Evolutionary conservation across 2,797 vertebrate species (phyloP), one percentile per base, ranked within the genome.

Genomic region (Danio jaintianensis): DNA sequence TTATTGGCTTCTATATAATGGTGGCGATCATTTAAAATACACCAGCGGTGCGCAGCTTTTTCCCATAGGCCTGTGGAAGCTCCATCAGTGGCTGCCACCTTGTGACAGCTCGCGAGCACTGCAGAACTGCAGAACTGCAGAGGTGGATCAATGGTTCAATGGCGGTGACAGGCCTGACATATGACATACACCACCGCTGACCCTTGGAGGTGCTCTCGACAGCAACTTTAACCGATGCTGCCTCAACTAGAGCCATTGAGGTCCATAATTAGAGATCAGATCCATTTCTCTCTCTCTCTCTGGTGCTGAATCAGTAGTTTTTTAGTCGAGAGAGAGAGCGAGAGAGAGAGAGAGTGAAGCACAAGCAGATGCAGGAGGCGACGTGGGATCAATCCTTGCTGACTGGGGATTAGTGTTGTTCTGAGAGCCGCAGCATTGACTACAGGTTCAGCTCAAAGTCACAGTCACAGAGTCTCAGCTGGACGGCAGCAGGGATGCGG

Each of bases 1-100:
- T 92, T 93, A 93, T 93, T 92, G 92, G 92, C 91, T 93, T 93
- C 93, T 92, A 93, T 91, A 92, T 93, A 92, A 93, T 92, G 89
- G 89, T 84, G 89, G 86, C 83, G 88, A 87, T 78, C 85, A 80
- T 78, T 62, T 83, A 87, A 92, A 93, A 94, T 93, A 91, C 38
- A 61, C 90, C 92, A 91, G 91, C 90, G 77, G 83, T 78, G 85
- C 88, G 79, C 83, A 59, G 81, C 75, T 66, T 79, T 53, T 63
- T 74, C 22, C 78, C 77, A 82, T 55, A 42, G 69, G 43, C 81
- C 53, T 43, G 20, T 40, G 22, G 9, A 84, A 85, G 79, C 63
- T 36, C 85, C 67, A 88, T 89, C 88, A 69, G 74, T 87, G 89
- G 88, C 88, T 90, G 92, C 93, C 93, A 92, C 91, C 93, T 94